Percentiles rank a stretch among this genome's conserved stretches.
phyloP scores from a whole-genome alignment of 1,140 invertebrate species.

The Drosophila cardini region DNA sequence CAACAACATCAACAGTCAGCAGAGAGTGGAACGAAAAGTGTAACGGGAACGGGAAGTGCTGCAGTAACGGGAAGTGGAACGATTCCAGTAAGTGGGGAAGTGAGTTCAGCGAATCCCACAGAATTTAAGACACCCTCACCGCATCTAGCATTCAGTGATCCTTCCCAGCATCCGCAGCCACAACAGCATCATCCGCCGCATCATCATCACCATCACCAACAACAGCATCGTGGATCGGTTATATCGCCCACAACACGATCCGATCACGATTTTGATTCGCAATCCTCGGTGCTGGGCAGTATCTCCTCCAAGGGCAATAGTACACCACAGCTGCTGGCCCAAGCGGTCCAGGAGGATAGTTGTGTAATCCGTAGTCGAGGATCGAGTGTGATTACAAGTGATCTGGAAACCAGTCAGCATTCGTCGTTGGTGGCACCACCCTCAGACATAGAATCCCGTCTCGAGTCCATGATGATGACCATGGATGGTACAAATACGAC shows the following conservation, averaged over 20 bases:
- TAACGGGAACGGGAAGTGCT: conserved; percentile 30
- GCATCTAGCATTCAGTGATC: conserved; percentile 84
- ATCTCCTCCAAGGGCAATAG: conserved; percentile 83
- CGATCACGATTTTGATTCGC: conserved; percentile 83
- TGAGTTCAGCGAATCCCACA: not conserved
- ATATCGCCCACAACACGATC: conserved; percentile 73
- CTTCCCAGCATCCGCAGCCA: conserved; percentile 36
- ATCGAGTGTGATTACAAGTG: conserved; percentile 82
- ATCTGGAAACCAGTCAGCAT: conserved; percentile 83
- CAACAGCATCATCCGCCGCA: conserved; percentile 45
- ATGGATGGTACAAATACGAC: conserved; percentile 69
- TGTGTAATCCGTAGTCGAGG: conserved; percentile 81
- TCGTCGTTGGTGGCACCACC: conserved; percentile 83
- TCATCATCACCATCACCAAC: conserved; percentile 43
- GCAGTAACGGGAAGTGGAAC: conserved; percentile 73
- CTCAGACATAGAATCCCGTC: conserved; percentile 80
- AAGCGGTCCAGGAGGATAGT: conserved; percentile 77
- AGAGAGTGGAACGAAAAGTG: conserved; percentile 10
- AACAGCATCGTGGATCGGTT: conserved; percentile 55
- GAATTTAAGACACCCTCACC: conserved; percentile 86
- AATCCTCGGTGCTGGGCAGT: conserved; percentile 83
- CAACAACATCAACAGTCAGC: conserved; percentile 66
- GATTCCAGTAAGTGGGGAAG: not conserved
- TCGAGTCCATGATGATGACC: conserved; percentile 84
- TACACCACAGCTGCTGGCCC: conserved; percentile 70